These are phyloP conservation scores for Netelia virgata DNA, from an alignment of 2,888 invertebrate genomes.

Conservation along the genomic window DNA sequence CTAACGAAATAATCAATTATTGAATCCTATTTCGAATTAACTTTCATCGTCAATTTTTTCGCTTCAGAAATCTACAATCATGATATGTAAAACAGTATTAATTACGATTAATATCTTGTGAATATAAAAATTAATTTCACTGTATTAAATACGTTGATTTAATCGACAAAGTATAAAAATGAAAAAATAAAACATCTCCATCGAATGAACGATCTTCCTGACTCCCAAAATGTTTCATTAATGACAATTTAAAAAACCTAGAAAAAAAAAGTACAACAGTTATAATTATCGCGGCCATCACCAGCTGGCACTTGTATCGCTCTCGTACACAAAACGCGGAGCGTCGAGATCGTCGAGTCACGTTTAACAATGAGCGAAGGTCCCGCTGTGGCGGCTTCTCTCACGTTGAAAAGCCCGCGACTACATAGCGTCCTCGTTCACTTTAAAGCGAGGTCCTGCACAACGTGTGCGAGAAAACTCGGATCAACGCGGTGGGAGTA, in stretches of 20 bases:
- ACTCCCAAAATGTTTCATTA: not conserved
- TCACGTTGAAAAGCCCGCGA: constrained; percentile 55
- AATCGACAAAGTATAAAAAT: too few species aligned
- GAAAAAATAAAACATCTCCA: too few species aligned
- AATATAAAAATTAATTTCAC: too few species aligned
- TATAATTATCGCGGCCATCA: constrained; percentile 78
- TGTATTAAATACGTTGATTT: too few species aligned
- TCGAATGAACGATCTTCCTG: not conserved
- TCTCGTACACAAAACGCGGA: constrained; percentile 24
- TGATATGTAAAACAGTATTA: too few species aligned
- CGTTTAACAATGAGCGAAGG: constrained; percentile 65
- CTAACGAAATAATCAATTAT: not conserved
- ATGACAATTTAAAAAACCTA: not conserved
- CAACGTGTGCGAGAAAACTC: constrained; percentile 18
- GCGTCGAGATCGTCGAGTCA: constrained; percentile 65
- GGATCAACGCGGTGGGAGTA: constrained; percentile 29
- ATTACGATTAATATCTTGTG: too few species aligned
- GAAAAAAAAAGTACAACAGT: constrained; percentile 55
- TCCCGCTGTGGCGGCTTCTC: constrained; percentile 45
- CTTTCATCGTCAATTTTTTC: too few species aligned
- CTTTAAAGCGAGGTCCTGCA: constrained; percentile 39
- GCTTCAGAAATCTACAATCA: too few species aligned
- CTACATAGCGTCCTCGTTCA: constrained; percentile 58
- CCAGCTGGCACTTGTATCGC: constrained; percentile 76
- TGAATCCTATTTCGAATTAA: too few species aligned